Base-by-base conservation (phyloP, 2,888 invertebrate species). In the Bombylius major region DNA sequence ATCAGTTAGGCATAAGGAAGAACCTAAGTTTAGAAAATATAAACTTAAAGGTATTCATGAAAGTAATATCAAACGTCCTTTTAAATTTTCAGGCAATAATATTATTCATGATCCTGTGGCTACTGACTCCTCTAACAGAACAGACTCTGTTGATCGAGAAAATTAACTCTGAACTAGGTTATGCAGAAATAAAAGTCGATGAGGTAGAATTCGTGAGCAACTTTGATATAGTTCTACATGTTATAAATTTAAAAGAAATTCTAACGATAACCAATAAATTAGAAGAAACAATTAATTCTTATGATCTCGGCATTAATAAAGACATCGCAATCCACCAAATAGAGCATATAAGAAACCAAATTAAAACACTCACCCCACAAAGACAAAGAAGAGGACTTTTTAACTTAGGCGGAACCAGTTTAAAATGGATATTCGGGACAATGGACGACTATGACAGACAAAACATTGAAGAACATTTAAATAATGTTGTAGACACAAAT, bases 381-480 rank as follows among this genome's bases (percentile, higher is more conserved):
- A 48, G 55, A 39, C 51, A 56, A 23, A 58, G 49, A 50, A 51
- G 56, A 57, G 60, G 57, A 36, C 53, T 60, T 47, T 34, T 59
- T 14, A 58, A 59, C 23, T 47, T 60, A 33, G 34, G 52, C 14
- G 60, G 58, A 33, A 50, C 32, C 9, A 52, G 52, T 45, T 33
- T 58, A 32, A 57, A 59, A 46, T 62, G 57, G 49, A 44, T 60
- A 47, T 58, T 48, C 36, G 59, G 56, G 46, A 59, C 57, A 31
- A 57, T 57, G 59, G 58, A 62, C 52, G 57, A 62, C 33, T 48
- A 50, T 14, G 56, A 58, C 49, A 58, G 58, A 56, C 36, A 33
- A 47, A 56, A 60, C 48, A 59, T 58, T 32, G 58, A 60, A 58
- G n/a, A 55, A 53, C 56, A 56, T 50, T 55, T 60, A 44, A 45